Base-by-base conservation (phyloP, 64 coral and sea anemone genomes). In the Montipora efflorescens region DNA sequence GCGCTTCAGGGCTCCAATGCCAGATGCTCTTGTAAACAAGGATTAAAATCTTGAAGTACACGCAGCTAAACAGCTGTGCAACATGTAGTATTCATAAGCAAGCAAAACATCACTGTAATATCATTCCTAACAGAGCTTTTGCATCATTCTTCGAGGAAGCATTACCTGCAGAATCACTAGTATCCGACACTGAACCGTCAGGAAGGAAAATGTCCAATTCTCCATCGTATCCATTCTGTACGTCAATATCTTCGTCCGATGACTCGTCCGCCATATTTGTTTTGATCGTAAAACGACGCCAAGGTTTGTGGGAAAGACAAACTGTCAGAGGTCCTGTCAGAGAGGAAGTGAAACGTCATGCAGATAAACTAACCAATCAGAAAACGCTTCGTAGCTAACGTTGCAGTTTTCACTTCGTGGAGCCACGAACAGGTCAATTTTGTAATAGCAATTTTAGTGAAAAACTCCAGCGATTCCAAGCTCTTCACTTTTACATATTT, bases 251-350 rank as follows among this genome's bases (percentile, higher is more conserved):
- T 59, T 93, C 91, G 19, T 86, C 82, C 3, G 94, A 93, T 16
- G 82, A 87, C 43, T 99, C 98, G 62, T 96, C 95, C 77, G 94
- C 95, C 97, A 98, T 98, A 59, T 91, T 99, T 96, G 92, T 99
- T 96, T 92, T 96, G 88, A 77, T 94, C 44, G 25, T 25, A 48
- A 67, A 25, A 19, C 50, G 50, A 23, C 57, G 46, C 79, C 90
- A 93, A 51, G n/a, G 91, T 36, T 74, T 92, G 48, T 96, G 95
- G 95, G 90, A 76, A 36, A 85, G 19, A 18, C 22, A 28, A 28
- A 28, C 28, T 28, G 28, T 28, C 28, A 16, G 7, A 14, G 46
- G 25, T 1, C 28, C 28, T 28, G 28, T 28, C 81, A 4, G n/a
- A 9, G 25, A 59, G 16, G 80, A 21, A 71, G 36, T 11, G 49